Evolutionary conservation across 1,140 invertebrate genomes (phyloP).

Genomic region (Drosophila bipectinata): DNA sequence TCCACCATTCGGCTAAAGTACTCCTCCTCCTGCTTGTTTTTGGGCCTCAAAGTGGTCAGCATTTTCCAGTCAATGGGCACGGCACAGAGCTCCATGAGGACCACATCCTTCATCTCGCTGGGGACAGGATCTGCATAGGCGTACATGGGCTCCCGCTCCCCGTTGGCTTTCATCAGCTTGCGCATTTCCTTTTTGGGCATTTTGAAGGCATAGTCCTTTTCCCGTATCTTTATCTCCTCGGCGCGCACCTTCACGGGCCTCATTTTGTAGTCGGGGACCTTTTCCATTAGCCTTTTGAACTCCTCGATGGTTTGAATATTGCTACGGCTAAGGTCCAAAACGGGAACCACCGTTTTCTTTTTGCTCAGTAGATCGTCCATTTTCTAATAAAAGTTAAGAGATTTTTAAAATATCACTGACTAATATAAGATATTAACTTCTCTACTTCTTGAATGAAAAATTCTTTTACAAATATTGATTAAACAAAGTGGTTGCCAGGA

Average conservation of each 20-base stretch:
- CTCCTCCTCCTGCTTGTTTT: conserved; percentile 92
- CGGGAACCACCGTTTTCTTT: conserved; percentile 92
- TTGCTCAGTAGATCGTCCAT: conserved; percentile 92
- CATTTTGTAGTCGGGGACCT: conserved; percentile 95
- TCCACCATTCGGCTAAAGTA: conserved; percentile 93
- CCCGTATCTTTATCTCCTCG: conserved; percentile 89
- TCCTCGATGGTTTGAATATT: conserved; percentile 91
- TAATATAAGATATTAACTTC: not conserved
- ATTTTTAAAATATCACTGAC: not conserved
- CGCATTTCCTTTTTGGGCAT: conserved; percentile 77
- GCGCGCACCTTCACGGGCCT: conserved; percentile 91
- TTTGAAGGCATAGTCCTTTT: conserved; percentile 86
- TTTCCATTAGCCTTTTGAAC: conserved; percentile 91
- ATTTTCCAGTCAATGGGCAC: conserved; percentile 97
- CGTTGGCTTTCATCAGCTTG: conserved; percentile 68
- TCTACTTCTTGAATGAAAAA: not conserved
- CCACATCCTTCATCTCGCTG: conserved; percentile 89
- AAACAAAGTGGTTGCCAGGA: not conserved
- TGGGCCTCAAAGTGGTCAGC: conserved; percentile 93
- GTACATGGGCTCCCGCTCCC: conserved; percentile 72
- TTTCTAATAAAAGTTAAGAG: conserved; percentile 83
- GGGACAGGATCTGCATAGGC: conserved; percentile 92
- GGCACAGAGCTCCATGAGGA: conserved; percentile 90
- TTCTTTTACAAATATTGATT: not conserved
- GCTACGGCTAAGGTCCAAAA: conserved; percentile 93